These are phyloP conservation scores for Phrynocephalus versicolor DNA, from an alignment of 2,113 vertebrate species.

Conservation along the genomic window DNA sequence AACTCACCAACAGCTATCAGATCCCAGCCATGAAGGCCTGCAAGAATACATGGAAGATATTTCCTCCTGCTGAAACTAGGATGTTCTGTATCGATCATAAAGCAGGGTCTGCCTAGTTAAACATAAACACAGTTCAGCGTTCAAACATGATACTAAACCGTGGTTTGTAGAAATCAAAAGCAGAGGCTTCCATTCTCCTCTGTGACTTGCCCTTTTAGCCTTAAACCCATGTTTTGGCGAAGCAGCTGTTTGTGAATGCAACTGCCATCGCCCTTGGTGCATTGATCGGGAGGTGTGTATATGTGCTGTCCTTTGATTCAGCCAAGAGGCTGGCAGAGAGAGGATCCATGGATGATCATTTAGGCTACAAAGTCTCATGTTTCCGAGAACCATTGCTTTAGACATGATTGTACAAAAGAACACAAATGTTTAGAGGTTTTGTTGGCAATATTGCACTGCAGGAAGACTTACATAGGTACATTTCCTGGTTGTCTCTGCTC, in stretches of 20 bases:
- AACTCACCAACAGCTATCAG: no score
- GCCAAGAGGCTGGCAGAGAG: no score
- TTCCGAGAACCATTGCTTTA: not conserved
- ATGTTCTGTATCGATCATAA: not conserved
- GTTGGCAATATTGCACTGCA: no score
- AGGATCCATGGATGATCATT: not conserved
- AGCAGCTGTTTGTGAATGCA: not conserved
- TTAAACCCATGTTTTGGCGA: not conserved
- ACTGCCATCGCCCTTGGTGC: not conserved
- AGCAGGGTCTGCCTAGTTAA: not conserved
- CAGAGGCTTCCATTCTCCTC: not conserved
- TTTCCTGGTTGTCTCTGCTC: not conserved
- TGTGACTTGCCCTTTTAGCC: not conserved
- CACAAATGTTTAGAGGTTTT: not conserved
- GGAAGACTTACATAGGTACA: not conserved
- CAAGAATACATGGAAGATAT: no score
- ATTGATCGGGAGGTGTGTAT: not conserved
- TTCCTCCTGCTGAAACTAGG: not conserved
- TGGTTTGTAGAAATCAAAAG: not conserved
- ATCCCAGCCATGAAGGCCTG: no score
- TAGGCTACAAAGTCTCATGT: not conserved
- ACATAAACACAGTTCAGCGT: not conserved
- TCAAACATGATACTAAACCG: not conserved
- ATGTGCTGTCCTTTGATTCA: not conserved
- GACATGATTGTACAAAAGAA: not conserved